Conservation (phyloP, 1,140 invertebrate genomes). For the Bombus sibiricus region DNA sequence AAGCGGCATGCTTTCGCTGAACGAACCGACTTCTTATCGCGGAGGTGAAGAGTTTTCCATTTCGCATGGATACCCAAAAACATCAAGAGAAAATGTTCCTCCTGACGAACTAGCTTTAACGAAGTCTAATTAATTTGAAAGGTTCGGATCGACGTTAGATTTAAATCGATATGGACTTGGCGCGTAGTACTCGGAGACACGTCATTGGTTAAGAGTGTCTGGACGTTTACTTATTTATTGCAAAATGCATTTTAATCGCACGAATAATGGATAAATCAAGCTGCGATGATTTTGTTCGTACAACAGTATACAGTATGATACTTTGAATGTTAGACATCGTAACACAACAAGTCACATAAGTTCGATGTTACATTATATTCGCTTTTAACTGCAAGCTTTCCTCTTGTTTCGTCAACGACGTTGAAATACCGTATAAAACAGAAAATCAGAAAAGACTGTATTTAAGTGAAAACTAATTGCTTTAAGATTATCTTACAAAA, state of each 20-base stretch:
- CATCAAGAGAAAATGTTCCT: no score
- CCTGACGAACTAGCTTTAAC: not conserved
- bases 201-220: not conserved
- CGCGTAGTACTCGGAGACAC: not conserved
- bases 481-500: not conserved
- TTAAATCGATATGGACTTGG: not conserved
- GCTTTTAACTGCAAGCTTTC: no score
- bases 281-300: no score
- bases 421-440: no score
- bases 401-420: no score
- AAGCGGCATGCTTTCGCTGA: slow-evolving; percentile 8
- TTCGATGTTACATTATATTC: no score
- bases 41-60: slow-evolving; percentile 1
- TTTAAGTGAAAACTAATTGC: not conserved
- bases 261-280: no score
- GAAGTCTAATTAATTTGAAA: not conserved
- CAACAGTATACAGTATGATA: not conserved
- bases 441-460: no score
- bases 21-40: slow-evolving; percentile 39
- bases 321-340: not conserved
- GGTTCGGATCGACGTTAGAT: not conserved
- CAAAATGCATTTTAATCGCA: no score
- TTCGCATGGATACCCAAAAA: not conserved
- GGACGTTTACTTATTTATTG: not conserved
- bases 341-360: no score